These are phyloP conservation scores for Steinernema carpocapsae DNA, from an alignment of 2,888 invertebrate genomes.

Conservation along the genomic window DNA sequence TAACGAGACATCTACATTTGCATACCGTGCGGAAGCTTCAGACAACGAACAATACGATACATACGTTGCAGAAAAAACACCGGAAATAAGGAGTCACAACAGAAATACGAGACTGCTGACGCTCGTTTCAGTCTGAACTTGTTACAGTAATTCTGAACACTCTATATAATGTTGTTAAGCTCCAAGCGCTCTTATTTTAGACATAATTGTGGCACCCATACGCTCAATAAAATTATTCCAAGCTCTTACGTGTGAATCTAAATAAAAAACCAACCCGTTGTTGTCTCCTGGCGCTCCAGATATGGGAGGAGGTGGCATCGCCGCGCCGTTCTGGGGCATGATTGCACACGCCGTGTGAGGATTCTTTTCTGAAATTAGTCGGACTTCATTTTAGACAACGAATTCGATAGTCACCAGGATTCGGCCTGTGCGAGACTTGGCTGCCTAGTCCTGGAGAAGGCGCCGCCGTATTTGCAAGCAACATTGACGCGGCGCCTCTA, in stretches of 20 bases:
- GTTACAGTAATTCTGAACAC: no score
- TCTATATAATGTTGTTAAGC: no score
- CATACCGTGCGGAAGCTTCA: not conserved
- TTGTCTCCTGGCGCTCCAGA: not conserved
- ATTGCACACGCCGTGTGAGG: not conserved
- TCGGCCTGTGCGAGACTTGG: not conserved
- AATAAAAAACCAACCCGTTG: conserved; percentile 27
- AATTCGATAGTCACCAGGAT: not conserved
- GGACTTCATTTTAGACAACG: not conserved
- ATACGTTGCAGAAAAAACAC: no score
- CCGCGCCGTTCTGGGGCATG: conserved; percentile 12
- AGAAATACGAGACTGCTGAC: no score
- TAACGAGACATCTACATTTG: not conserved
- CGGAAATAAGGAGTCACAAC: no score
- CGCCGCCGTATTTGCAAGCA: conserved; percentile 21
- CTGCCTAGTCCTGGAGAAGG: not conserved
- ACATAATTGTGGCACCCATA: no score
- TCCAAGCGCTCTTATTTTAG: no score
- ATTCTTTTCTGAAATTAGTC: not conserved
- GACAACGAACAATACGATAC: no score
- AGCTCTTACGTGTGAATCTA: no score
- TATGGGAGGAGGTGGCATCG: not conserved
- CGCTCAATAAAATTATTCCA: no score
- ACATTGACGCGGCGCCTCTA: conserved; percentile 30
- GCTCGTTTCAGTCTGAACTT: no score